Percentiles rank a stretch among this genome's conserved stretches.
Conservation (phyloP, 1,140 invertebrate genomes). For the Metopolophium dirhodum region DNA sequence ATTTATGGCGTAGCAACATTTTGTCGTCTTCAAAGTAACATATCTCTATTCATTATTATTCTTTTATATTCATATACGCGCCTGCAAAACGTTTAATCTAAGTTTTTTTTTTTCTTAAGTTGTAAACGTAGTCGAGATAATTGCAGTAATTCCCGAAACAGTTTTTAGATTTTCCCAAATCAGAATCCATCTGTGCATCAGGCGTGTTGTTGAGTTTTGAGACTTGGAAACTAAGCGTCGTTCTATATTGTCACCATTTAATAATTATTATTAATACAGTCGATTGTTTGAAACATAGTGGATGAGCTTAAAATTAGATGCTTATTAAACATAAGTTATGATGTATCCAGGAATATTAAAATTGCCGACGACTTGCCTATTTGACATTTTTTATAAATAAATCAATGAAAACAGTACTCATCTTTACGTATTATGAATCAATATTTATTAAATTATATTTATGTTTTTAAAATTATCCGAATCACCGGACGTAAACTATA, state of each 20-base stretch:
- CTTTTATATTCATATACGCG: too few species aligned
- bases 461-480: background rate
- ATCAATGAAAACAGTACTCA: background rate
- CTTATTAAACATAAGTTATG: too few species aligned
- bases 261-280: background rate
- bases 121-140: too few species aligned
- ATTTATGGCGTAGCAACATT: too few species aligned
- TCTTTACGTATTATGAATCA: background rate
- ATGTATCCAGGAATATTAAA: background rate
- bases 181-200: too few species aligned
- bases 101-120: too few species aligned
- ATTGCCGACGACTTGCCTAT: background rate
- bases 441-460: background rate
- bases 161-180: too few species aligned
- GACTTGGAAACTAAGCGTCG: background rate
- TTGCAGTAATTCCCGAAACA: too few species aligned
- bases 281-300: background rate
- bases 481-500: background rate
- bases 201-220: background rate
- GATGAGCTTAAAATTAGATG: background rate
- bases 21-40: too few species aligned
- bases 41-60: too few species aligned
- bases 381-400: background rate
- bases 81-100: too few species aligned
- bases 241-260: fast-evolving